Conservation (phyloP, 2,797 vertebrate species). For the Pipistrellus pygmaeus region DNA sequence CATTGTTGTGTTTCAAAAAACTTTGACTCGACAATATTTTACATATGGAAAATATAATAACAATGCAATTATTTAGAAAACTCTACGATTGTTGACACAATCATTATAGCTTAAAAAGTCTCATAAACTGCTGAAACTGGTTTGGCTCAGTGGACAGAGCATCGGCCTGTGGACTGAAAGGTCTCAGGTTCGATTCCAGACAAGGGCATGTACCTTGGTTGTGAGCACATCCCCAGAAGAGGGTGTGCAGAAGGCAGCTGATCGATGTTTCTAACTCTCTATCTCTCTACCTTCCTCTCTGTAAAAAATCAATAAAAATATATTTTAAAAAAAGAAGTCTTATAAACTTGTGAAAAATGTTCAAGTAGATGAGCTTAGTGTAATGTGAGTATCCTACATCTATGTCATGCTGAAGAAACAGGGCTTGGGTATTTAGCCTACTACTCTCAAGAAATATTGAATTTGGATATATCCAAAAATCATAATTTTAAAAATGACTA, state of each 20-base stretch:
- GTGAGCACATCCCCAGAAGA: too few relatives aligned
- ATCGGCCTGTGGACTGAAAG: too few relatives aligned
- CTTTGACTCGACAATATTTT: not conserved
- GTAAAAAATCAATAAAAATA: too few relatives aligned
- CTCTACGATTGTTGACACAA: not conserved
- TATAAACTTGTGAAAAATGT: not conserved
- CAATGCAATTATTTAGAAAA: not conserved
- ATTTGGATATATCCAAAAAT: not conserved
- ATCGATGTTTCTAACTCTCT: too few relatives aligned
- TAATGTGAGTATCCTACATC: not conserved
- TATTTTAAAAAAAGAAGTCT: not conserved
- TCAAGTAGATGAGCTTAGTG: not conserved
- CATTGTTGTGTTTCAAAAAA: not conserved
- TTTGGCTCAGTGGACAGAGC: too few relatives aligned
- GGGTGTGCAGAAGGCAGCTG: too few relatives aligned
- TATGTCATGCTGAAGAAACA: not conserved
- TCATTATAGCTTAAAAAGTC: not conserved
- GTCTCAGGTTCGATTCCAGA: too few relatives aligned
- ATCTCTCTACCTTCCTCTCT: too few relatives aligned
- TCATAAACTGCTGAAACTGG: not conserved
- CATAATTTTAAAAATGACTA: not conserved
- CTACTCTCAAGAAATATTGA: not conserved
- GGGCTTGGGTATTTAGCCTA: not conserved
- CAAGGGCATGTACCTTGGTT: too few relatives aligned
- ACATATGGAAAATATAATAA: not conserved